Evolutionary conservation across 2,113 vertebrate genomes (phyloP).

Genomic region (Aptenodytes patagonicus): DNA sequence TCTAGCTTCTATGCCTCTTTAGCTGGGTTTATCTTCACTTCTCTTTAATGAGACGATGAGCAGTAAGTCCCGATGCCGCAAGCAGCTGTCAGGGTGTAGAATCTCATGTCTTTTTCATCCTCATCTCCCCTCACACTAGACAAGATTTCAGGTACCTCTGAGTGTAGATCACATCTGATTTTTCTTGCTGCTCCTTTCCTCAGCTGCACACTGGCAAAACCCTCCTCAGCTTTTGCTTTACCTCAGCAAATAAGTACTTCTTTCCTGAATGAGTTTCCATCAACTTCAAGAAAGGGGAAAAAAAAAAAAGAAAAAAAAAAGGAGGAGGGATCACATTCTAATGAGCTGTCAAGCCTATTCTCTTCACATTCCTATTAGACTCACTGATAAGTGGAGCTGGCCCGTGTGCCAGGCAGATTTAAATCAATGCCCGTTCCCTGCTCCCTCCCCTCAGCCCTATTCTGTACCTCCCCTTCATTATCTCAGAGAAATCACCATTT

Average conservation of each 20-base stretch:
- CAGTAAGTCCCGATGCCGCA: not conserved
- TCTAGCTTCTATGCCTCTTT: not conserved
- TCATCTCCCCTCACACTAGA: not conserved
- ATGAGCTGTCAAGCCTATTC: constrained; percentile 65
- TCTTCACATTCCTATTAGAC: constrained; percentile 69
- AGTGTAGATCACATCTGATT: not conserved
- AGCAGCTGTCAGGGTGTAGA: not conserved
- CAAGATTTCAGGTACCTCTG: not conserved
- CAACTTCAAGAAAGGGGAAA: constrained; percentile 32
- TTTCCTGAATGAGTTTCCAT: constrained; percentile 66
- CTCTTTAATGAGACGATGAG: not conserved
- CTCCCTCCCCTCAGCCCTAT: constrained; percentile 2
- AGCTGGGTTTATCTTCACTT: not conserved
- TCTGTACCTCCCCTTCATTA: constrained; percentile 22
- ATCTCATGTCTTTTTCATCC: not conserved
- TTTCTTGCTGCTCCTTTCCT: constrained; percentile 44
- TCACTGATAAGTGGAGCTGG: constrained; percentile 51
- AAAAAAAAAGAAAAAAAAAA: not conserved
- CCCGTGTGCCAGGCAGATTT: constrained; percentile 58
- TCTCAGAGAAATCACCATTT: constrained; percentile 1
- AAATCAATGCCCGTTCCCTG: constrained; percentile 39
- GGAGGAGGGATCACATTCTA: constrained; percentile 57
- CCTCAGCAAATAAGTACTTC: constrained; percentile 78
- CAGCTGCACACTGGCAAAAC: constrained; percentile 68
- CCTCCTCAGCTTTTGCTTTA: constrained; percentile 70